Evolutionary conservation across 2,797 vertebrate genomes (phyloP), one percentile per base, ranked within the genome.

Genomic region (Adelosebastes latens): DNA sequence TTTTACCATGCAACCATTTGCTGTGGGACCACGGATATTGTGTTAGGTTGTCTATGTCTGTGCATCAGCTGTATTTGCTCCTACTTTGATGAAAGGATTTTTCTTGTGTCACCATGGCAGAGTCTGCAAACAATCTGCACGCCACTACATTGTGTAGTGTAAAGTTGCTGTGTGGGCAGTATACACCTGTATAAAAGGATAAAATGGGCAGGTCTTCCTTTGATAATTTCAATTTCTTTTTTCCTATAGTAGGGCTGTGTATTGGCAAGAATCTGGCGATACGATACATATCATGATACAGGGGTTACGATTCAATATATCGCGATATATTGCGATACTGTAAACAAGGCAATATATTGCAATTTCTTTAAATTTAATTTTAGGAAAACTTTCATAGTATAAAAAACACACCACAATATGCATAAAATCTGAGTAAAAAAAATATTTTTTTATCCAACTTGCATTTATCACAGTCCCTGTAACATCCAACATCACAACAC

Each of bases 41-140:
- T 81, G 74, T 77, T 22, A 65, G 53, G 20, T 34, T 63, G 80
- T 70, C 64, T 31, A 65, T 70, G 81, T 77, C 69, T 77, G 42
- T 82, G 75, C 76, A 66, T 92, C 88, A 89, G 85, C 88, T 90
- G 86, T 89, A 42, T 92, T 88, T 90, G 79, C 67, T 24, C 27
- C 46, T 4, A 31, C 71, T 84, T 63, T 82, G 68, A 75, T 69
- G 83, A 62, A 12, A 76, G 75, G 55, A 81, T 86, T 63, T 60
- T 87, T 86, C 60, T 20, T 29, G 52, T 64, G 64, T 90, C 77
- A 42, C 85, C 77, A 87, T 88, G 80, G 62, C 29, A 77, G 13
- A 82, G 58, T 71, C 36, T 62, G 52, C 70, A 87, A 87, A 79
- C 61, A 56, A 6, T 32, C 39, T 68, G 29, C 27, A 52, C 3